These are phyloP conservation scores for Pterocles orientalis DNA, from an alignment of 2,113 vertebrate species.

Conservation along the genomic window DNA sequence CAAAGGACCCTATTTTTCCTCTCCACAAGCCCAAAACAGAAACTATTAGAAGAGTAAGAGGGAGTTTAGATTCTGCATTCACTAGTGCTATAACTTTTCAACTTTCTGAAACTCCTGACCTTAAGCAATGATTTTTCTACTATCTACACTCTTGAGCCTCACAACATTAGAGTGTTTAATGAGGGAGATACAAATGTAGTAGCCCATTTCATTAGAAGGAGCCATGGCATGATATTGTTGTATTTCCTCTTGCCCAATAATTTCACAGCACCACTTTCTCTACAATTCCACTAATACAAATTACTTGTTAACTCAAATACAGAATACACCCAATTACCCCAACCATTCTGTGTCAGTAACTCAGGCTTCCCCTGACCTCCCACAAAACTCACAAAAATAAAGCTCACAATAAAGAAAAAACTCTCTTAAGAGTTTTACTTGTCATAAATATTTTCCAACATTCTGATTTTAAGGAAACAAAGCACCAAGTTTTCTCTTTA, in stretches of 20 bases:
- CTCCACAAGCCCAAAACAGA: neutral
- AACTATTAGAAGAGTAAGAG: neutral
- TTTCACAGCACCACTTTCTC: neutral
- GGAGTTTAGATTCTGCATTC: neutral
- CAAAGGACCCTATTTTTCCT: neutral
- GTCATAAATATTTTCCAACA: neutral
- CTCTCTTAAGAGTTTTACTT: neutral
- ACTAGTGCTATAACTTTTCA: neutral
- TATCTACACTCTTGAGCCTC: neutral
- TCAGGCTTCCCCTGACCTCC: neutral
- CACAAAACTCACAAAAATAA: neutral
- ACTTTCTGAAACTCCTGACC: neutral
- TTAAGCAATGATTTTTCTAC: neutral
- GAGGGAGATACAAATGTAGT: neutral
- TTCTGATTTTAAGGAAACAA: neutral
- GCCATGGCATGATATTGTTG: neutral
- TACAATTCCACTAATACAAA: neutral
- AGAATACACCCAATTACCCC: neutral
- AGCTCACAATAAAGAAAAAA: neutral
- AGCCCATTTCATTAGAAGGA: neutral
- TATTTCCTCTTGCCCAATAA: neutral
- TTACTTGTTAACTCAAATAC: neutral
- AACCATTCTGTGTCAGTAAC: neutral
- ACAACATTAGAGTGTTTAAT: neutral
- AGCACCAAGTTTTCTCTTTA: neutral